A percentile compares a stretch with the other conserved stretches of the same genome.
phyloP scores from a whole-genome alignment of 2,797 vertebrate genomes.

The Nyctalus aviator region DNA sequence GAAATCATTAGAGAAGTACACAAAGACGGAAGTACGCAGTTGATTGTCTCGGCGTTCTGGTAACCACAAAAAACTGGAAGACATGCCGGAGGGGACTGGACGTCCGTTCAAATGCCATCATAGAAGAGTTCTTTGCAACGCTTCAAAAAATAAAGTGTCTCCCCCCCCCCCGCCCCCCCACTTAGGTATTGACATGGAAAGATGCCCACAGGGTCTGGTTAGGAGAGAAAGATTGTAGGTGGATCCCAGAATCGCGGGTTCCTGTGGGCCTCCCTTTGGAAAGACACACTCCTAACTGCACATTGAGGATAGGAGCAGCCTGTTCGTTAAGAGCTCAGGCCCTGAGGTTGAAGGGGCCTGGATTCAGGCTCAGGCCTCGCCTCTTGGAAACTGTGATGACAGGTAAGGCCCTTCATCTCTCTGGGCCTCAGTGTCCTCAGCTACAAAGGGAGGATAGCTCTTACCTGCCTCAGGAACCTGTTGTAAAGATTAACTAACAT shows the following conservation, averaged over 20 bases:
- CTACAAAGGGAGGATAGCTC: not conserved
- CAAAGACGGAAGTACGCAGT: not conserved
- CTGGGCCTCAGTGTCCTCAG: not conserved
- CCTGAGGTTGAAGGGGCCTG: not conserved
- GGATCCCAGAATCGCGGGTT: not conserved
- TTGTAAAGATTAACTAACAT: constrained; percentile 11
- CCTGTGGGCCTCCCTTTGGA: not conserved
- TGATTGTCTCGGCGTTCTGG: not conserved
- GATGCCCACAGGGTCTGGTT: not conserved
- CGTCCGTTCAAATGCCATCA: not conserved
- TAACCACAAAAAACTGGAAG: not conserved
- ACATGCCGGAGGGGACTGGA: not conserved
- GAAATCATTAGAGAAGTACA: not conserved
- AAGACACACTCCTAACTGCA: not conserved
- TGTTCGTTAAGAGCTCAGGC: not conserved
- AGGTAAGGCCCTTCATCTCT: not conserved
- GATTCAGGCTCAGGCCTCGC: not conserved
- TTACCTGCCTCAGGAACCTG: not conserved
- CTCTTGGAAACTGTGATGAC: not conserved
- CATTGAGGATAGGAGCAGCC: rapidly evolving
- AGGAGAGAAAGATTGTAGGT: not conserved
- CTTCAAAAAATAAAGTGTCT: not conserved
- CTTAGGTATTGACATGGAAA: not conserved
- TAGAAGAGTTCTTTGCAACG: not conserved
- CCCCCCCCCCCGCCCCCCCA: not conserved